These are phyloP conservation scores for Centrocercus urophasianus DNA, from an alignment of 2,113 vertebrate genomes.

Conservation along the genomic window DNA sequence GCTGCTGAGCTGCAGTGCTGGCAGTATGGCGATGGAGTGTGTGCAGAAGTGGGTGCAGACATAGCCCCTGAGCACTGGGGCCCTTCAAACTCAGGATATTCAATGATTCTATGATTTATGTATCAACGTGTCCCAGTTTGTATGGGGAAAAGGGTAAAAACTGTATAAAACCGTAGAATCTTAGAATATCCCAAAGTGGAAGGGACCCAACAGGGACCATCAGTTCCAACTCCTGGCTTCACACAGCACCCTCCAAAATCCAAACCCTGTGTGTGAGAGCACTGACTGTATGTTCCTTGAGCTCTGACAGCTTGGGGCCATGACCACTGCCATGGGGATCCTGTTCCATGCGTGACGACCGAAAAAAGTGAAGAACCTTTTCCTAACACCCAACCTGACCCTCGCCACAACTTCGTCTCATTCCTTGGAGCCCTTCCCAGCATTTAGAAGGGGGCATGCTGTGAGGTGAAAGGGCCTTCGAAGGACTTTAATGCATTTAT, in stretches of 20 bases:
- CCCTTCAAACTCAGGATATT: neutral
- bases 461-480: neutral
- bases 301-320: neutral
- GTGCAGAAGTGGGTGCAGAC: neutral
- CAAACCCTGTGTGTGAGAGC: neutral
- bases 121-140: neutral
- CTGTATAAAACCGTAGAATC: neutral
- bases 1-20: neutral
- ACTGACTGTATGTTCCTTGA: neutral
- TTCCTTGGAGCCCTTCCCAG: neutral
- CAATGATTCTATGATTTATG: neutral
- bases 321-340: neutral
- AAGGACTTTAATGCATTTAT: neutral
- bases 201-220: neutral
- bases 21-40: neutral
- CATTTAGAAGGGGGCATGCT: neutral
- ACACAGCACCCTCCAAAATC: neutral
- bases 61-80: neutral
- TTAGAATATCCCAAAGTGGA: neutral
- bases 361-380: neutral
- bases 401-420: neutral
- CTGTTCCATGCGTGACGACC: neutral
- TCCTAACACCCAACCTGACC: neutral
- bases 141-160: neutral
- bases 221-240: neutral